phyloP scores from a whole-genome alignment of 64 coral and sea anemone species.

The Anthopleura sola region DNA sequence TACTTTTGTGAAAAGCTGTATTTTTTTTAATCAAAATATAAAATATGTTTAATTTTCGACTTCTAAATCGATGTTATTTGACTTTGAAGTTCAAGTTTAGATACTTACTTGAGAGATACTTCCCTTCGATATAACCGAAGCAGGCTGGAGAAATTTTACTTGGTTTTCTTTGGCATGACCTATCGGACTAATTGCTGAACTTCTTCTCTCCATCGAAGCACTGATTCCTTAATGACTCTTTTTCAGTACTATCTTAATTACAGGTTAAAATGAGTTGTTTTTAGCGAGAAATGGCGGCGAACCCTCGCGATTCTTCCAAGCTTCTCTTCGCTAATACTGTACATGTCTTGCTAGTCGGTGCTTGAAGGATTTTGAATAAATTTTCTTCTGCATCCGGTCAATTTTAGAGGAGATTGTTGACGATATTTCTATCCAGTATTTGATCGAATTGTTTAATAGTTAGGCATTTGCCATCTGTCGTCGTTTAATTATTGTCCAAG shows the following conservation, averaged over 20 bases:
- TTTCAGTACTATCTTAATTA: not conserved
- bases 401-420: not conserved
- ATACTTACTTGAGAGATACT: not conserved
- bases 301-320: no score
- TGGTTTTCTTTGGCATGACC: not conserved
- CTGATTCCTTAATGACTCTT: not conserved
- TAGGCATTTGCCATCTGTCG: slow-evolving; percentile 1
- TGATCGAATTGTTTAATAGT: slow-evolving; percentile 2
- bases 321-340: not conserved
- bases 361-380: not conserved
- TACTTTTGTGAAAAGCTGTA: no score
- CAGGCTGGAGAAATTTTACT: not conserved
- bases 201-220: not conserved
- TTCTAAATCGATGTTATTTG: no score
- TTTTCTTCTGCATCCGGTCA: not conserved
- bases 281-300: not conserved
- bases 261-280: not conserved
- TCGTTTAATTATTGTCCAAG: not conserved
- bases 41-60: no score
- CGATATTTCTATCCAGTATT: not conserved
- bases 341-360: not conserved
- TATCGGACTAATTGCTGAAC: not conserved
- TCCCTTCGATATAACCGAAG: not conserved
- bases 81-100: not conserved
- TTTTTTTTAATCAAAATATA: no score